phyloP scores from a whole-genome alignment of 2,888 invertebrate species.

The Rotaria socialis region DNA sequence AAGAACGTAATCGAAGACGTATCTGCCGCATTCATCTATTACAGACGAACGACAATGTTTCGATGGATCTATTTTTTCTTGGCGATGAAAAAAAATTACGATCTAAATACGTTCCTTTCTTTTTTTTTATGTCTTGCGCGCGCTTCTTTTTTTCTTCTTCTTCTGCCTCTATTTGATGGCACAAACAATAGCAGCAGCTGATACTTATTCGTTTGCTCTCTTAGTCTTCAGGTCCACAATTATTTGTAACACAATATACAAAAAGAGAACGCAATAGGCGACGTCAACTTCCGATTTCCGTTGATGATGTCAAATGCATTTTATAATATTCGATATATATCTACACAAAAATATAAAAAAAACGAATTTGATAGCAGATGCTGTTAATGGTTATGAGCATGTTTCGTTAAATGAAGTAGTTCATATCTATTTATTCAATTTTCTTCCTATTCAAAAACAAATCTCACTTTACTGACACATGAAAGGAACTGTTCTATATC shows the following conservation, averaged over 20 bases:
- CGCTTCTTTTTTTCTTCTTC: neutral
- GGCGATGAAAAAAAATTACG: neutral
- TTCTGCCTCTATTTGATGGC: neutral
- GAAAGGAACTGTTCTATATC: neutral
- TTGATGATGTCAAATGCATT: neutral
- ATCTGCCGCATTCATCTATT: constrained; percentile 31
- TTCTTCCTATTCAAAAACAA: neutral
- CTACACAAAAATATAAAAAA: neutral
- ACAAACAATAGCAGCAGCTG: neutral
- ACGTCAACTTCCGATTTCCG: constrained; percentile 5
- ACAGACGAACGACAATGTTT: neutral
- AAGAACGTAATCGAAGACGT: neutral
- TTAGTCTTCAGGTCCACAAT: neutral
- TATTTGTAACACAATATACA: neutral
- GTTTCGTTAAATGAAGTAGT: neutral
- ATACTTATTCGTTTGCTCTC: neutral
- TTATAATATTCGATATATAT: neutral
- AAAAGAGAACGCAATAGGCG: neutral
- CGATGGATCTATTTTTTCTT: neutral
- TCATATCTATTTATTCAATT: neutral
- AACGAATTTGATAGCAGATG: neutral
- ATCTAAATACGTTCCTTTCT: neutral
- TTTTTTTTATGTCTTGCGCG: neutral
- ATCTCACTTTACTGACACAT: neutral
- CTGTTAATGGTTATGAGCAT: neutral